These are phyloP conservation scores for Pogoniulus pusillus DNA, from an alignment of 2,797 vertebrate genomes.

Conservation along the genomic window DNA sequence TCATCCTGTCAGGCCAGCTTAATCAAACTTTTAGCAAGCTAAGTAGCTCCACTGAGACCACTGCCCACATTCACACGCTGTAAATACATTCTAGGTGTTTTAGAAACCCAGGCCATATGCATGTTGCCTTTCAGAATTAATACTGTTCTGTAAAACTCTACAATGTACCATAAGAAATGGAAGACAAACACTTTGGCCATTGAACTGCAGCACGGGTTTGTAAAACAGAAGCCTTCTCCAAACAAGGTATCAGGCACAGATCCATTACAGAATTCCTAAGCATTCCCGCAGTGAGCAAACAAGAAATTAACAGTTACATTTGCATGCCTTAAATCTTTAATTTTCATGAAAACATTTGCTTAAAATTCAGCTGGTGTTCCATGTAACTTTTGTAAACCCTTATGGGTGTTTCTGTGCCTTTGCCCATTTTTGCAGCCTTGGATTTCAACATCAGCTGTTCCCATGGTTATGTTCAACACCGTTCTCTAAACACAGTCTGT, in stretches of 20 bases:
- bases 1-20: neutral
- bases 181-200: neutral
- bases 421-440: neutral
- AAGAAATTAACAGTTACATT: neutral
- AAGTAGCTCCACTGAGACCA: neutral
- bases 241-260: neutral
- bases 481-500: constrained; percentile 6
- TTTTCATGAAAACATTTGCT: neutral
- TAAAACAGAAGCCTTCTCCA: neutral
- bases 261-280: neutral
- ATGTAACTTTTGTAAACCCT: neutral
- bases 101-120: neutral
- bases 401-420: neutral
- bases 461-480: neutral
- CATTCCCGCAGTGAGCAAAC: neutral
- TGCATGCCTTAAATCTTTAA: neutral
- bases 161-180: neutral
- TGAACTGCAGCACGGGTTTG: neutral
- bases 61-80: neutral
- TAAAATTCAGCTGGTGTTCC: neutral
- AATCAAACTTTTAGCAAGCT: neutral
- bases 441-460: constrained; percentile 23
- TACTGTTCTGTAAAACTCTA: neutral
- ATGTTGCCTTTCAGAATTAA: neutral
- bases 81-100: neutral